Evolutionary conservation across 2,888 invertebrate species (phyloP).

Genomic region (Drosophila recens): DNA sequence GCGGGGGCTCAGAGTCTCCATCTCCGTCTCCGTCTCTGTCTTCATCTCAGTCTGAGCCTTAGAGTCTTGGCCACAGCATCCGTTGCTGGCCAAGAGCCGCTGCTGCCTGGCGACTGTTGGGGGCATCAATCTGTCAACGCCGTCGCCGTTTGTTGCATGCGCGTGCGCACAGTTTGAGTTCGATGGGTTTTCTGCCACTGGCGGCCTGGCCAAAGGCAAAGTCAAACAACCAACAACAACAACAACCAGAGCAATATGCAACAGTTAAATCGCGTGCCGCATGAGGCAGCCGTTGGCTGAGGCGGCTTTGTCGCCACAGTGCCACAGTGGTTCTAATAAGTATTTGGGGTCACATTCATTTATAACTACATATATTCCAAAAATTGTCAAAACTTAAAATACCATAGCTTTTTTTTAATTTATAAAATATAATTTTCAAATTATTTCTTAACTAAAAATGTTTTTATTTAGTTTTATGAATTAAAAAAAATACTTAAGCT

Average conservation of each 20-base stretch:
- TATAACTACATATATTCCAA: no score
- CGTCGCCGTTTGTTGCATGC: conserved; percentile 79
- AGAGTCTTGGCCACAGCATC: conserved; percentile 32
- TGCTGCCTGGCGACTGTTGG: conserved; percentile 53
- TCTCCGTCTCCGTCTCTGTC: neutral
- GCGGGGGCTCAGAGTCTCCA: conserved; percentile 58
- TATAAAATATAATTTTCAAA: no score
- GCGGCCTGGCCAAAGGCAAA: conserved; percentile 61
- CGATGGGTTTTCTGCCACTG: conserved; percentile 83
- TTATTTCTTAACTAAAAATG: no score
- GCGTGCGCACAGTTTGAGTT: conserved; percentile 83
- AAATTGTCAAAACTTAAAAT: no score
- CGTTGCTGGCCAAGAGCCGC: conserved; percentile 13
- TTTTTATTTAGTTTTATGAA: no score
- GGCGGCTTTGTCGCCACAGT: conserved; percentile 50
- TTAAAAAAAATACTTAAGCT: no score
- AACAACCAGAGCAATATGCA: conserved; percentile 44
- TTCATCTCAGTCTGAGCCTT: neutral
- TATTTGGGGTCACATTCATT: neutral
- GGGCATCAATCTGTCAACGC: conserved; percentile 80
- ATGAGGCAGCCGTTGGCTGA: conserved; percentile 40
- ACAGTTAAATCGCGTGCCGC: conserved; percentile 74
- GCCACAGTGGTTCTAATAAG: neutral
- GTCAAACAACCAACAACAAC: conserved; percentile 27
- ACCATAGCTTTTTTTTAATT: no score